These are phyloP conservation scores for Tragelaphus oryx DNA, from an alignment of 2,797 vertebrate species.

Conservation along the genomic window DNA sequence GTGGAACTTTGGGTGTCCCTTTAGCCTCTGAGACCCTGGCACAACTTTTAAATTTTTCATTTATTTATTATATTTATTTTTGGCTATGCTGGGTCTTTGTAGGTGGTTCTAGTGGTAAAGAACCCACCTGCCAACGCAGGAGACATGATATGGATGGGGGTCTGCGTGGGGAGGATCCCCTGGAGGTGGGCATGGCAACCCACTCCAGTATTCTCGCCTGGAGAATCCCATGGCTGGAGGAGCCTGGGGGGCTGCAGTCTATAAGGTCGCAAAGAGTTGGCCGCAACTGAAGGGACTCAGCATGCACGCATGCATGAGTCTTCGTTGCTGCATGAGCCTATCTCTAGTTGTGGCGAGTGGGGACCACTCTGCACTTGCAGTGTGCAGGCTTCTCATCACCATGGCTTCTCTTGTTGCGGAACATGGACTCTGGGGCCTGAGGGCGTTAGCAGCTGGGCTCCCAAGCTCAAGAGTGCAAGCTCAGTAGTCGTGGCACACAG, in stretches of 20 bases:
- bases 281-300: not conserved
- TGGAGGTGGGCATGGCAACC: not conserved
- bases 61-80: not conserved
- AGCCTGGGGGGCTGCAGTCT: not conserved
- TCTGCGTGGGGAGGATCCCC: not conserved
- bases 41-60: not conserved
- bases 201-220: not conserved
- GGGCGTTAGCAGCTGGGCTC: not conserved
- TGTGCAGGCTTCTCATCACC: fast-evolving
- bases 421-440: not conserved
- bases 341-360: not conserved
- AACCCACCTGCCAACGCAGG: not conserved
- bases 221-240: not conserved
- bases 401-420: not conserved
- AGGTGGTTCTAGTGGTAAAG: not conserved
- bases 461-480: not conserved
- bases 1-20: not conserved
- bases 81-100: not conserved
- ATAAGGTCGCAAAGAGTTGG: not conserved
- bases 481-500: not conserved
- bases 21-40: not conserved
- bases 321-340: not conserved
- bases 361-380: not conserved
- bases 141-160: not conserved
- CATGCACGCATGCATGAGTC: not conserved